Percentiles rank a stretch among this genome's conserved stretches.
These are phyloP conservation scores for Climacteris rufus DNA, from an alignment of 2,113 vertebrate species.

Conservation along the genomic window DNA sequence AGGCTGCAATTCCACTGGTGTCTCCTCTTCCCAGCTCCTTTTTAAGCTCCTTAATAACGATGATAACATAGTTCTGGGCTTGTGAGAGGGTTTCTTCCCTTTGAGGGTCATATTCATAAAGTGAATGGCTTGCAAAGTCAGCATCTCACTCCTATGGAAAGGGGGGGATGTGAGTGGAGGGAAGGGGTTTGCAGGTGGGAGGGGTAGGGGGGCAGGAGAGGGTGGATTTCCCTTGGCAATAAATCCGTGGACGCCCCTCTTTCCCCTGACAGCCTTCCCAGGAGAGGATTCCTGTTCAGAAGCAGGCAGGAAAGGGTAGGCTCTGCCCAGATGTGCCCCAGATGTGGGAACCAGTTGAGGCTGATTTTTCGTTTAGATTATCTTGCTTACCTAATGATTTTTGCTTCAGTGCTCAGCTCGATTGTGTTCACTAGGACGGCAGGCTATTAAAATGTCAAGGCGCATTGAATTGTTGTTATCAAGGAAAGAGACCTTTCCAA, in stretches of 20 bases:
- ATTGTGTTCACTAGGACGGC: slow-evolving; percentile 81
- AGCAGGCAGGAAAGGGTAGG: neutral
- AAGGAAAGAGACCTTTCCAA: slow-evolving; percentile 78
- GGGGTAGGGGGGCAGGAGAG: neutral
- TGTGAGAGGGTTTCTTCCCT: slow-evolving; percentile 73
- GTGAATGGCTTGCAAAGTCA: slow-evolving; percentile 78
- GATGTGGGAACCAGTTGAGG: slow-evolving; percentile 68
- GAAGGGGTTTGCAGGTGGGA: neutral
- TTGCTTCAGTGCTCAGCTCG: slow-evolving; percentile 81
- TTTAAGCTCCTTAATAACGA: slow-evolving; percentile 86
- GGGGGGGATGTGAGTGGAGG: neutral
- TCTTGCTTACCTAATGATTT: slow-evolving; percentile 89
- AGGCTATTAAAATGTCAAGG: slow-evolving; percentile 89
- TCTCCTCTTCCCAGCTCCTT: slow-evolving; percentile 81
- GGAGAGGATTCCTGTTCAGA: neutral
- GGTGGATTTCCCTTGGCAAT: neutral
- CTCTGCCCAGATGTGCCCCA: slow-evolving; percentile 61
- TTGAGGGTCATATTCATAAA: slow-evolving; percentile 81
- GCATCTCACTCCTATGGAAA: slow-evolving; percentile 76
- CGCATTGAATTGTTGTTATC: slow-evolving; percentile 83
- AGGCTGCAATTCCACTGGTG: slow-evolving; percentile 83
- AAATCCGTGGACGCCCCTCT: neutral
- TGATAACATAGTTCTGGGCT: slow-evolving; percentile 88
- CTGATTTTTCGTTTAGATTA: slow-evolving; percentile 84
- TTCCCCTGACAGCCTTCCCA: slow-evolving; percentile 5